Conservation (phyloP, 2,113 vertebrate species). For the Merops nubicus region DNA sequence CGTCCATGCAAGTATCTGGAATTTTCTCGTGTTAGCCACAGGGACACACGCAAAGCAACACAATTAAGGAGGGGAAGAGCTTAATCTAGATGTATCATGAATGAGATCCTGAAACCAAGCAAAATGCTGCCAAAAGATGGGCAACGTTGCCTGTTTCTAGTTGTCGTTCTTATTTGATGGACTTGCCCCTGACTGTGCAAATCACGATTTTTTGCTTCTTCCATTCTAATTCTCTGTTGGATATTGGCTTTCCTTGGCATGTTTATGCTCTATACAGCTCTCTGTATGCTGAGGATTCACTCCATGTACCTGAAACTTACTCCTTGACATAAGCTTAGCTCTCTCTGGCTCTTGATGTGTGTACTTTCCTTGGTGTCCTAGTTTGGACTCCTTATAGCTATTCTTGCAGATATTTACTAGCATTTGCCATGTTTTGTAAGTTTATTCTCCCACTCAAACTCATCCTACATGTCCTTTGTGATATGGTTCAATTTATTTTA, state of each 20-base stretch:
- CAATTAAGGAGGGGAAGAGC: neutral
- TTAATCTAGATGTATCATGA: neutral
- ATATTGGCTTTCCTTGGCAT: neutral
- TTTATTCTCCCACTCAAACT: neutral
- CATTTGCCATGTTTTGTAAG: neutral
- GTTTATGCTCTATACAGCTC: neutral
- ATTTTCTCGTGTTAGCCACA: neutral
- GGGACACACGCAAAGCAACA: neutral
- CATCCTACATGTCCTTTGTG: neutral
- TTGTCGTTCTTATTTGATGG: neutral
- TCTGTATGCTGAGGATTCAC: neutral
- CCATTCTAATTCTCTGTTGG: neutral
- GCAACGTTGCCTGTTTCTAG: neutral
- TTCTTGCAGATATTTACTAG: neutral
- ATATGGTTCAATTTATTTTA: neutral
- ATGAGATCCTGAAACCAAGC: neutral
- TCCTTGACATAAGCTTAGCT: neutral
- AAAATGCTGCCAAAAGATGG: neutral
- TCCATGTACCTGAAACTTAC: neutral
- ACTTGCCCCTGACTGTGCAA: neutral
- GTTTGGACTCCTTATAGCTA: neutral
- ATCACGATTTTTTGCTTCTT: neutral
- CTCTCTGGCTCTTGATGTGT: neutral
- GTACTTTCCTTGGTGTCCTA: neutral
- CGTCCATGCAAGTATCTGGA: neutral